phyloP scores from a whole-genome alignment of 2,888 invertebrate species.

The Metalampra italica region DNA sequence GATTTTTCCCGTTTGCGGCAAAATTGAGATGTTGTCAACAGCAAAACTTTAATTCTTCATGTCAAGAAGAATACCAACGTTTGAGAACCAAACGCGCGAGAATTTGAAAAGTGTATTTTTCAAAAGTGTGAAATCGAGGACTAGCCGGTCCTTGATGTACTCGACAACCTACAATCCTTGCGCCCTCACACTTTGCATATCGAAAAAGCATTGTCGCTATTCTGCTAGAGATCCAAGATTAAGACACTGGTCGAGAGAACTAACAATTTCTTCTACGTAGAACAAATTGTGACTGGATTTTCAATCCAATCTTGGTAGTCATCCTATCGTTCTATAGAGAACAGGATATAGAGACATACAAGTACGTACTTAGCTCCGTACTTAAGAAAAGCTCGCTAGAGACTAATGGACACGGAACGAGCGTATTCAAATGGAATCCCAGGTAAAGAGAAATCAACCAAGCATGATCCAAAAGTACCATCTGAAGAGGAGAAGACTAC shows the following conservation, averaged over 20 bases:
- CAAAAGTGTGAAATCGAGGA: slow-evolving; percentile 69
- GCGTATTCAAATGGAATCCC: slow-evolving; percentile 66
- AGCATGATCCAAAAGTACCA: slow-evolving; percentile 62
- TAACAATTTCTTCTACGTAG: slow-evolving; percentile 60
- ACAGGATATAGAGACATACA: slow-evolving; percentile 35
- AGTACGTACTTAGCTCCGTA: slow-evolving; percentile 50
- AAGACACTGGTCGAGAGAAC: slow-evolving; percentile 76
- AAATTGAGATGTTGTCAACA: slow-evolving; percentile 61
- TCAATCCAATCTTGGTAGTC: slow-evolving; percentile 49
- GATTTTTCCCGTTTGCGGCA: slow-evolving; percentile 39
- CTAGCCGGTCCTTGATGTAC: slow-evolving; percentile 77
- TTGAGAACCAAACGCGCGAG: slow-evolving; percentile 45
- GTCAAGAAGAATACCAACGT: slow-evolving; percentile 57
- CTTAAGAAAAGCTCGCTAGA: slow-evolving; percentile 41
- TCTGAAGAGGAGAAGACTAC: slow-evolving; percentile 73
- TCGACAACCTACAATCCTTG: slow-evolving; percentile 71
- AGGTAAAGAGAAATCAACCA: slow-evolving; percentile 59
- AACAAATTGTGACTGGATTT: slow-evolving; percentile 41
- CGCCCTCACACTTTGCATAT: slow-evolving; percentile 68
- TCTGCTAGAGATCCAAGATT: slow-evolving; percentile 80
- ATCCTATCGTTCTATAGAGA: slow-evolving; percentile 44
- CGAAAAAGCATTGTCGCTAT: slow-evolving; percentile 70
- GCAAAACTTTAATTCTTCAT: slow-evolving; percentile 70
- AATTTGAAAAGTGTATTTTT: slow-evolving; percentile 66
- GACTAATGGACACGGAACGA: slow-evolving; percentile 70